Evolutionary conservation across 2,113 vertebrate species (phyloP).

Genomic region (Athene cunicularia): DNA sequence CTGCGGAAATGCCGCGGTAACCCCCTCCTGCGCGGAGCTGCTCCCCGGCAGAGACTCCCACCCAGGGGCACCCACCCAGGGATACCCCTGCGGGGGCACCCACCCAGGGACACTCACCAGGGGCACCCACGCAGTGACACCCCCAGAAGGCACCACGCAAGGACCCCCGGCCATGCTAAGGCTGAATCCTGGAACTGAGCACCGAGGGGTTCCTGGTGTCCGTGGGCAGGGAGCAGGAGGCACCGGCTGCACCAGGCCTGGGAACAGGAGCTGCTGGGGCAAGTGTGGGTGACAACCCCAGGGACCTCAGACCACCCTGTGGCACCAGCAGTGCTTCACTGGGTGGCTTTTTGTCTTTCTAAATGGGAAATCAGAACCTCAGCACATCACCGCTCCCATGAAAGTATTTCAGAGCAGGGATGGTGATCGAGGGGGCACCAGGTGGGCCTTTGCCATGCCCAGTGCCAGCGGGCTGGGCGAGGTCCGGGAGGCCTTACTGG

Average conservation of each 20-base stretch:
- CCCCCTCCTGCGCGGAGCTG: neutral
- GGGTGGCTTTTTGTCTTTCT: neutral
- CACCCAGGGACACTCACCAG: too few relatives aligned
- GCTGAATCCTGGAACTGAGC: neutral
- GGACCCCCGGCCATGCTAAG: rapidly evolving
- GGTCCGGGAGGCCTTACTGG: neutral
- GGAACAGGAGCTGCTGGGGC: neutral
- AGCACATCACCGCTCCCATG: neutral
- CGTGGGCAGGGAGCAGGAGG: neutral
- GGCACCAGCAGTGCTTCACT: rapidly evolving
- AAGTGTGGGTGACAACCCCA: neutral
- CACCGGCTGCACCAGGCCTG: neutral
- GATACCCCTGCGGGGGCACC: neutral
- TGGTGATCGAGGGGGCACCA: rapidly evolving
- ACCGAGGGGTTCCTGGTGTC: rapidly evolving
- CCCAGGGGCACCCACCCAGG: too few relatives aligned
- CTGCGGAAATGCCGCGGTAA: neutral
- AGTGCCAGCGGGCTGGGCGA: rapidly evolving
- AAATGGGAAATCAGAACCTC: neutral
- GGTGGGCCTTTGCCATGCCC: neutral
- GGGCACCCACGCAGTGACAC: neutral
- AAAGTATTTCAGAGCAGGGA: neutral
- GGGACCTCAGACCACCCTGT: neutral
- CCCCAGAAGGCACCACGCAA: neutral
- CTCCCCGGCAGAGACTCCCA: neutral